Percentiles rank a stretch among this genome's conserved stretches.
phyloP scores from a whole-genome alignment of 2,888 invertebrate genomes.

The Agrochola litura region DNA sequence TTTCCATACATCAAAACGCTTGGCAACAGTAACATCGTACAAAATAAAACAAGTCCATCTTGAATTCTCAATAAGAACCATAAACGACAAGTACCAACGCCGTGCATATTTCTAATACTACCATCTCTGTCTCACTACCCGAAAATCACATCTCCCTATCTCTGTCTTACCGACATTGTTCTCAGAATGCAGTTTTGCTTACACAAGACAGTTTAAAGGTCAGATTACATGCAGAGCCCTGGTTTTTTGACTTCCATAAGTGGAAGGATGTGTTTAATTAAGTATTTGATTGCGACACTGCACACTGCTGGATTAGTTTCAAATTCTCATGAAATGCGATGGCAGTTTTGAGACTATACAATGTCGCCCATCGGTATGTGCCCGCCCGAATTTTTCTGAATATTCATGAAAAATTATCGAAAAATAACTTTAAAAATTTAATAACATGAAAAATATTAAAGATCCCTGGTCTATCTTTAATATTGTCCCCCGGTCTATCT shows the following conservation, averaged over 20 bases:
- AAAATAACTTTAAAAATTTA: too few relatives aligned
- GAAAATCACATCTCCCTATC: conserved; percentile 22
- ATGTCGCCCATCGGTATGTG: too few relatives aligned
- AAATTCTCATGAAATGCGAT: conserved; percentile 20
- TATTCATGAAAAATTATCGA: too few relatives aligned
- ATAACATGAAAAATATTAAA: too few relatives aligned
- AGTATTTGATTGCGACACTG: conserved; percentile 16
- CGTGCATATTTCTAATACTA: conserved; percentile 40
- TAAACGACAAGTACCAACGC: conserved; percentile 27
- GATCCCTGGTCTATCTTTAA: too few relatives aligned
- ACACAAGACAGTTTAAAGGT: conserved; percentile 59
- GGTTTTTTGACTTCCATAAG: conserved; percentile 45
- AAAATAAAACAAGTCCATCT: conserved; percentile 20
- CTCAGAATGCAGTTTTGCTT: conserved; percentile 65
- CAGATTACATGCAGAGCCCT: conserved; percentile 37
- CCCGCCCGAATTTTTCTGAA: too few relatives aligned
- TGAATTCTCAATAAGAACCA: conserved; percentile 25
- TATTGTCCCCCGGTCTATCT: too few relatives aligned
- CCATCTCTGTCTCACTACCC: conserved; percentile 42
- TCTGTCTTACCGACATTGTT: conserved; percentile 55
- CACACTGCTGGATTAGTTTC: conserved; percentile 9
- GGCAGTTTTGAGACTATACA: not conserved
- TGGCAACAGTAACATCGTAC: conserved; percentile 9
- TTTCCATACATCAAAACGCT: not conserved
- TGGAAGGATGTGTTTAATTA: conserved; percentile 26